Evolutionary conservation across 2,888 invertebrate species (phyloP).

Genomic region (Dione juno): DNA sequence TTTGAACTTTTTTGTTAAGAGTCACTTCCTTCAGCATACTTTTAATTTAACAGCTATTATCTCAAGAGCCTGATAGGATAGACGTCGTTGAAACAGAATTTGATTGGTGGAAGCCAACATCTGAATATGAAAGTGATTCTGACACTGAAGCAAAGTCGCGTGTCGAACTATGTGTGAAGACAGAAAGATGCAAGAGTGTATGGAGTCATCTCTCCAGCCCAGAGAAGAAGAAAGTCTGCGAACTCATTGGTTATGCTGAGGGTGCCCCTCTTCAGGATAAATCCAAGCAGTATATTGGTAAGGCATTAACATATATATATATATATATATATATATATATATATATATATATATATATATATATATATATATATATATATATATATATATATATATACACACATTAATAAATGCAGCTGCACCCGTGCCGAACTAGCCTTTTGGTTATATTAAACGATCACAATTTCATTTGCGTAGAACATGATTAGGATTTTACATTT

Average conservation of each 20-base stretch:
- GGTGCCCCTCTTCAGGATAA: constrained; percentile 76
- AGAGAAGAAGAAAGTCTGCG: constrained; percentile 84
- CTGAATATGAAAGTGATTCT: constrained; percentile 58
- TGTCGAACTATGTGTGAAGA: constrained; percentile 79
- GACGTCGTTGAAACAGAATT: constrained; percentile 77
- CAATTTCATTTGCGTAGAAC: no score
- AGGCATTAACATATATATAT: constrained; percentile 43
- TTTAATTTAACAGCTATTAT: constrained; percentile 57
- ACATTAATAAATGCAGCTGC: no score
- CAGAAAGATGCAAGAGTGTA: constrained; percentile 79
- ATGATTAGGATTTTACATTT: no score
- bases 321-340: no score
- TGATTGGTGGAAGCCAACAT: constrained; percentile 76
- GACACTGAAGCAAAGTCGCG: constrained; percentile 57
- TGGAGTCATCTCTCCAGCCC: constrained; percentile 86
- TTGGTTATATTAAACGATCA: no score
- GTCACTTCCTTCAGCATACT: neutral
- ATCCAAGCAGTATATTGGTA: constrained; percentile 84
- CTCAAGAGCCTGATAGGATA: constrained; percentile 74
- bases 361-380: no score
- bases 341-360: no score
- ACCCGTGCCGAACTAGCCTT: no score
- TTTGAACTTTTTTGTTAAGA: neutral
- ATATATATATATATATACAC: no score
- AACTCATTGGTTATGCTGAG: constrained; percentile 85